Evolutionary conservation across 2,888 invertebrate genomes (phyloP), one percentile per base, ranked within the genome.

Genomic region (Epinotia bilunana): DNA sequence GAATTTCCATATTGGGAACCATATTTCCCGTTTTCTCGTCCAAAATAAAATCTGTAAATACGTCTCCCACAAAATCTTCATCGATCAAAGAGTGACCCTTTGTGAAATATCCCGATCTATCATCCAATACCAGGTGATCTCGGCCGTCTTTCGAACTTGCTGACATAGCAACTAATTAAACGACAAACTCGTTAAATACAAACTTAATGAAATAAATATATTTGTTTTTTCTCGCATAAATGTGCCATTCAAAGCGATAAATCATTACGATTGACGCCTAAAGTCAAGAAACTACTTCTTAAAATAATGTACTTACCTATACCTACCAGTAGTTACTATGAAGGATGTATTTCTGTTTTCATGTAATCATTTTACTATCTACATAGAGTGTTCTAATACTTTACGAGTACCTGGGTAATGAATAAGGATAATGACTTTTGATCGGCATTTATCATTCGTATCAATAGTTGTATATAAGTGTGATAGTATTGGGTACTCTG

Each of bases 21-120:
- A 65, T 53, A 67, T 67, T 67, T 67, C 67, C 67, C 33, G 33
- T 55, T 67, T 67, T 67, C 67, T 67, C 67, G 18, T 53, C 53
- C 53, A 67, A 67, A 53, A 67, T 53, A 67, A 33, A 67, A 55
- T 67, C 67, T 53, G 55, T n/a, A 67, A 67, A 67, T 53, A 67
- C 55, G n/a, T 67, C 67, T 53, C 67, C 55, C 28, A 53, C 55
- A 55, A 67, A 67, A 67, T 55, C 55, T 55, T 53, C 53, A 53
- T 67, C 55, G 13, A 53, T 67, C n/a, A 55, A 67, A 28, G 65
- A n/a, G n/a, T n/a, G n/a, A n/a, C n/a, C n/a, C n/a, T n/a, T n/a
- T n/a, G n/a, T n/a, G n/a, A n/a, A n/a, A n/a, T n/a, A n/a, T n/a
- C n/a, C n/a, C n/a, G n/a, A n/a, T n/a, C n/a, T n/a, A n/a, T n/a